These are phyloP conservation scores for Urocynchramus pylzowi DNA, from an alignment of 2,113 vertebrate species.

Conservation along the genomic window DNA sequence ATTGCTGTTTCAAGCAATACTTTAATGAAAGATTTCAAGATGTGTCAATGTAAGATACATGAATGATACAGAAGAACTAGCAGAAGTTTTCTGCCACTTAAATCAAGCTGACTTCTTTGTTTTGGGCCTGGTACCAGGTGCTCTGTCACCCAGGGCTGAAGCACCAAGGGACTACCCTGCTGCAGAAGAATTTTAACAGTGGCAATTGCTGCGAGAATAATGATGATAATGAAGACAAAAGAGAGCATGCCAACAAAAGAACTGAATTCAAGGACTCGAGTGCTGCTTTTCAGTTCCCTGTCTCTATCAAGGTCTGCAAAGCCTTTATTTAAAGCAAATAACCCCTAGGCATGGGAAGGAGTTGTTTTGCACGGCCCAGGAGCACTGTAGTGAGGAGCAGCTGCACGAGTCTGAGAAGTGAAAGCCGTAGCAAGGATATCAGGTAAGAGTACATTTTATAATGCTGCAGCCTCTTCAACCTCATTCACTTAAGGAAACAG, in stretches of 20 bases:
- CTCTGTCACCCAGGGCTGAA: not conserved
- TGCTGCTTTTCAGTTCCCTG: not conserved
- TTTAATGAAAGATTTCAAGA: not conserved
- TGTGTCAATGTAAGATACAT: fast-evolving
- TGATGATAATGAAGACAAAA: not conserved
- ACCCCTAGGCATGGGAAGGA: not conserved
- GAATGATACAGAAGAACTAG: not conserved
- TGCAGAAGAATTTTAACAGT: not conserved
- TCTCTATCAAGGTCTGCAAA: not conserved
- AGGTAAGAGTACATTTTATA: not conserved
- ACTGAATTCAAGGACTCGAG: not conserved
- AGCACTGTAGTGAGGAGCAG: not conserved
- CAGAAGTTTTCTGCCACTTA: not conserved
- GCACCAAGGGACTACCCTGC: not conserved
- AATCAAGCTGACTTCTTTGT: not conserved
- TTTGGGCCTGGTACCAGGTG: not conserved
- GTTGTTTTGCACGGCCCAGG: not conserved
- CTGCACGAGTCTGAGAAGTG: not conserved
- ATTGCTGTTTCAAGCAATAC: not conserved
- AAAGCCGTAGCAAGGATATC: not conserved
- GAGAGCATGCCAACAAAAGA: not conserved
- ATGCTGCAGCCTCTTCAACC: not conserved
- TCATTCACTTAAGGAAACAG: not conserved
- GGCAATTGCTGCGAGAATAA: not conserved
- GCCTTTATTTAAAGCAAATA: not conserved